Percentiles rank a stretch among this genome's conserved stretches.
phyloP scores from a whole-genome alignment of 2,113 vertebrate genomes.

The Patagioenas fasciata region DNA sequence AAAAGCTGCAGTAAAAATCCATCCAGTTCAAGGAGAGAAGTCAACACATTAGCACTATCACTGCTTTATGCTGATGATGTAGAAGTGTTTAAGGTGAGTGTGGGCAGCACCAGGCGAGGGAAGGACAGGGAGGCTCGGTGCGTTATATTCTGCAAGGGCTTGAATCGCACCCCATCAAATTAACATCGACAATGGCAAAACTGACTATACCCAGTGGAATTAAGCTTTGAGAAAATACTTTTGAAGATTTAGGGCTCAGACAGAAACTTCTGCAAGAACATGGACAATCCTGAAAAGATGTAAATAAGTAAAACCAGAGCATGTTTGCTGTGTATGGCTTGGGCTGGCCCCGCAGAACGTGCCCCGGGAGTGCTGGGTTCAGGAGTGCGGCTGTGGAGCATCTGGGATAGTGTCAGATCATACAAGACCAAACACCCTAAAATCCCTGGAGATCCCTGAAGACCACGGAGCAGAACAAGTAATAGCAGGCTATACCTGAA shows the following conservation, averaged over 20 bases:
- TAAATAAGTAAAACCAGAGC: background rate
- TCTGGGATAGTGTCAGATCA: background rate
- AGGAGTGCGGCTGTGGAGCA: rapidly evolving
- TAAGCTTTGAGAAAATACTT: background rate
- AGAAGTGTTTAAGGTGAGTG: background rate
- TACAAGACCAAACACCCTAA: background rate
- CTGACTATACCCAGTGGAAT: background rate
- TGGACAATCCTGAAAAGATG: background rate
- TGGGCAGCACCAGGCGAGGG: background rate
- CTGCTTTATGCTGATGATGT: background rate
- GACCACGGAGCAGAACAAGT: background rate
- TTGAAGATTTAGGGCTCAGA: background rate
- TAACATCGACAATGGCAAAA: background rate
- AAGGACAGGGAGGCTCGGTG: background rate
- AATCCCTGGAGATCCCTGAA: background rate
- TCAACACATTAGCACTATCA: background rate
- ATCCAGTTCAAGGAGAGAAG: background rate
- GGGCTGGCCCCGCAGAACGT: background rate
- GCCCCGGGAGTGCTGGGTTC: rapidly evolving
- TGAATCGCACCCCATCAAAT: no score
- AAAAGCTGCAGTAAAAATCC: conserved; percentile 36
- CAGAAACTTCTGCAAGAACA: background rate
- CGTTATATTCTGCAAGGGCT: rapidly evolving
- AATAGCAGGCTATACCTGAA: background rate
- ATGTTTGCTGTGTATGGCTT: rapidly evolving